Conservation (phyloP, 1,140 invertebrate species). For the Leptinotarsa defecta region DNA sequence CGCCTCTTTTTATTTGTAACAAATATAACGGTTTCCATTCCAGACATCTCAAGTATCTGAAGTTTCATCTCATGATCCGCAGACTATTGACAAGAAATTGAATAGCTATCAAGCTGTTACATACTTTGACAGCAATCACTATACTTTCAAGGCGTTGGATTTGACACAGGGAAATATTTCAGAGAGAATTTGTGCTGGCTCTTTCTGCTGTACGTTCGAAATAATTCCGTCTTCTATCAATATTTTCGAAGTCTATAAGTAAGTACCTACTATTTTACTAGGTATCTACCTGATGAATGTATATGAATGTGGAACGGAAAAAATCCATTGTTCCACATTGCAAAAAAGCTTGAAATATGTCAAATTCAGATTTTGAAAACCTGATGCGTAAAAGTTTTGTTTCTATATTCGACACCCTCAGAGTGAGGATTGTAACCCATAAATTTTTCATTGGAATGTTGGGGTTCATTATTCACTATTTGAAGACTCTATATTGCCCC, state of each 20-base stretch:
- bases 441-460: no score
- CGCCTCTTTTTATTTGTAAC: background rate
- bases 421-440: no score
- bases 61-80: background rate
- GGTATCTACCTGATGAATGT: no score
- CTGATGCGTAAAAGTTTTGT: no score
- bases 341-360: no score
- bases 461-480: no score
- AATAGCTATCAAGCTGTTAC: conserved; percentile 25
- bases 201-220: conserved; percentile 40
- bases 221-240: conserved; percentile 25
- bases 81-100: conserved; percentile 5
- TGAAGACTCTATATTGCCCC: no score
- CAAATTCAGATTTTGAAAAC: no score
- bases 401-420: no score
- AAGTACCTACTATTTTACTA: background rate
- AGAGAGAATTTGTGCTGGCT: conserved; percentile 30
- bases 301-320: no score
- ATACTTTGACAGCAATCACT: conserved; percentile 31
- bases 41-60: background rate
- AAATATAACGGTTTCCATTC: conserved; percentile 2
- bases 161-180: conserved; percentile 21
- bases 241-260: conserved; percentile 35
- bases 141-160: conserved; percentile 30
- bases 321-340: no score